A percentile compares a stretch with the other conserved stretches of the same genome.
Conservation (phyloP, 1,140 invertebrate genomes). For the Neuroterus valhalla region DNA sequence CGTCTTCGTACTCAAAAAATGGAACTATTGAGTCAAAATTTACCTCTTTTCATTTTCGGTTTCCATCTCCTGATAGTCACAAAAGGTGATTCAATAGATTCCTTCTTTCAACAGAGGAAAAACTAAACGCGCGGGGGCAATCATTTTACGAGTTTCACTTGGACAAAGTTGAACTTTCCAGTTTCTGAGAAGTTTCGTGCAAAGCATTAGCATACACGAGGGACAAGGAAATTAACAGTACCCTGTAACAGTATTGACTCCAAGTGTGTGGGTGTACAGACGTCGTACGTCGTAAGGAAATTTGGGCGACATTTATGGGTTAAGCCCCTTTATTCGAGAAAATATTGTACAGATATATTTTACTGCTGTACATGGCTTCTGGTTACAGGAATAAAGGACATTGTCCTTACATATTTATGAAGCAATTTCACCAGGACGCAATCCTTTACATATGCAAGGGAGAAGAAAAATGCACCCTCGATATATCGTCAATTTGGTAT, state of each 20-base stretch:
- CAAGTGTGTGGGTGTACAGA: neutral
- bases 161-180: neutral
- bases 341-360: constrained; percentile 10
- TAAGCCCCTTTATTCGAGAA: constrained; percentile 2
- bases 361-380: neutral
- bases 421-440: neutral
- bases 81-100: constrained; percentile 19
- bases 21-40: no score
- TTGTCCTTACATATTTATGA: constrained; percentile 13
- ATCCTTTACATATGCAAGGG: neutral
- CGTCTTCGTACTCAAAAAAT: no score
- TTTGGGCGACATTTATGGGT: constrained; percentile 11
- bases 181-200: constrained; percentile 14
- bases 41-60: neutral
- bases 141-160: constrained; percentile 3
- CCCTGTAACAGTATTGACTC: neutral
- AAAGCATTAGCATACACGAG: constrained; percentile 5
- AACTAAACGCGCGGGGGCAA: neutral
- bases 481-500: neutral
- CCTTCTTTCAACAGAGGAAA: neutral
- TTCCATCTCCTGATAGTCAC: neutral
- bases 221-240: constrained; percentile 15
- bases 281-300: neutral
- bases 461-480: neutral
- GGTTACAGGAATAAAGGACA: neutral